phyloP scores from a whole-genome alignment of 2,113 vertebrate species.

The Proterorhinus semilunaris region DNA sequence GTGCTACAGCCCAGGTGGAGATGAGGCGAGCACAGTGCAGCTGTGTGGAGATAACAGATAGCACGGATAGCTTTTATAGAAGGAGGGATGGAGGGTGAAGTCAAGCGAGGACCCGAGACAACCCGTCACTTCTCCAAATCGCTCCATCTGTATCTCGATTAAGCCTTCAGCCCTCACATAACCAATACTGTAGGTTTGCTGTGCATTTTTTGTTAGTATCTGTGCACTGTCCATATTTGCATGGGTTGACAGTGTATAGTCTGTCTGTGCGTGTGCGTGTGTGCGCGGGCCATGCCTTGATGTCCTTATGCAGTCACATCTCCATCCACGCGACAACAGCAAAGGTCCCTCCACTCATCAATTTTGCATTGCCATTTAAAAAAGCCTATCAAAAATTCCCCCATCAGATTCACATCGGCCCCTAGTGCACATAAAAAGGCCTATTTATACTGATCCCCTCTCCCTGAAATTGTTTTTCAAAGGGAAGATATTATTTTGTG shows the following conservation, averaged over 20 bases:
- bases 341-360: slow-evolving; percentile 73
- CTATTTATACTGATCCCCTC: slow-evolving; percentile 80
- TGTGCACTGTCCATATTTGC: slow-evolving; percentile 34
- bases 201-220: slow-evolving; percentile 17
- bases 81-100: slow-evolving; percentile 63
- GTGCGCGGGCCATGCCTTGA: slow-evolving; percentile 65
- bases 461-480: slow-evolving; percentile 80
- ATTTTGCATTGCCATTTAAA: slow-evolving; percentile 80
- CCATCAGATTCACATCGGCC: slow-evolving; percentile 74
- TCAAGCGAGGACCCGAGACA: slow-evolving; percentile 48
- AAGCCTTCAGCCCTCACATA: slow-evolving; percentile 59
- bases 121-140: slow-evolving; percentile 58
- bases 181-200: slow-evolving; percentile 40
- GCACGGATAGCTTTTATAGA: slow-evolving; percentile 55
- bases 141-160: slow-evolving; percentile 62
- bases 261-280: neutral
- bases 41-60: slow-evolving; percentile 74
- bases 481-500: slow-evolving; percentile 78
- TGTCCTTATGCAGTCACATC: slow-evolving; percentile 76
- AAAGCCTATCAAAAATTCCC: slow-evolving; percentile 74
- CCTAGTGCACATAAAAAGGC: slow-evolving; percentile 74
- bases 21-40: slow-evolving; percentile 57
- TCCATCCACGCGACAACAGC: slow-evolving; percentile 71
- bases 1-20: slow-evolving; percentile 38
- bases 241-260: slow-evolving; percentile 18